Evolutionary conservation across 2,797 vertebrate species (phyloP).

Genomic region (Tauraco hartlaubi): DNA sequence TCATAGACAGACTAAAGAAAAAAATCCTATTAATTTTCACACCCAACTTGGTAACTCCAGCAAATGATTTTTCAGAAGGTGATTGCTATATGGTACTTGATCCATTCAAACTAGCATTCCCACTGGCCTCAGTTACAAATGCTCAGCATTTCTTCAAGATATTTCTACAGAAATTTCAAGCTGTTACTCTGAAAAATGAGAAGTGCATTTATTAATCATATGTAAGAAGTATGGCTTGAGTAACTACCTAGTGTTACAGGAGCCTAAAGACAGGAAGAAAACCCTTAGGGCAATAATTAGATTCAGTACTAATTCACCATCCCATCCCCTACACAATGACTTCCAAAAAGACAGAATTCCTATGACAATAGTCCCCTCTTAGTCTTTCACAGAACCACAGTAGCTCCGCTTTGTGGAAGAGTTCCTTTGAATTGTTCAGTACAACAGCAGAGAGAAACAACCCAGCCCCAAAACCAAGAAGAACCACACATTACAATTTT

Average conservation of each 20-base stretch:
- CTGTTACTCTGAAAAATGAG: not conserved
- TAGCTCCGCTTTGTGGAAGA: not conserved
- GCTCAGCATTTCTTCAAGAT: not conserved
- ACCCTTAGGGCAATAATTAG: not conserved
- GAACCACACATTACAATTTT: not conserved
- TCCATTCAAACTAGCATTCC: not conserved
- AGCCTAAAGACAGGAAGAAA: not conserved
- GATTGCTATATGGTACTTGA: not conserved
- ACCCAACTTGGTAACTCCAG: constrained; percentile 16
- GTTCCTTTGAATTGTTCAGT: not conserved
- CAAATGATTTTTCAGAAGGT: constrained; percentile 23
- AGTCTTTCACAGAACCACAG: not conserved
- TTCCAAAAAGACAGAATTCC: not conserved
- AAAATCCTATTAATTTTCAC: constrained; percentile 45
- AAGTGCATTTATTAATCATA: not conserved
- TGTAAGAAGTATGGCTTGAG: not conserved
- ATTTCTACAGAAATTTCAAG: not conserved
- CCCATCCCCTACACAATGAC: not conserved
- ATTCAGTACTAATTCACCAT: not conserved
- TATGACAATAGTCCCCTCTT: not conserved
- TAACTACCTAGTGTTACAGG: not conserved
- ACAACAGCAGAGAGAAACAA: not conserved
- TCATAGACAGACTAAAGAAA: not conserved
- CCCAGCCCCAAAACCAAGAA: not conserved
- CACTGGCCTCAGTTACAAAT: not conserved